Conservation (phyloP, 2,797 vertebrate species). For the Muraenolepis orangiensis region DNA sequence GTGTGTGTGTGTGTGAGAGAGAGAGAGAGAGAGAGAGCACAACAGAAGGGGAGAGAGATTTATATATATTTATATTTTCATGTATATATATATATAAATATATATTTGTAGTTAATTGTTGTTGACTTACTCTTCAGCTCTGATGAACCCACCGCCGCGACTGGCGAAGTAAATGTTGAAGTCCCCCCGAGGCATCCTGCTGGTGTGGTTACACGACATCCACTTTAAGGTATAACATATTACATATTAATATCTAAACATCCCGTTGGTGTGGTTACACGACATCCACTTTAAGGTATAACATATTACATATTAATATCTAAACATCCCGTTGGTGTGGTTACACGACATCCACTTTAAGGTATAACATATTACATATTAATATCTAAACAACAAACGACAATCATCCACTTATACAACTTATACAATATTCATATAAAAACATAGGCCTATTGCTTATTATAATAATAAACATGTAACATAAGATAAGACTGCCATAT, state of each 20-base stretch:
- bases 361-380: conserved; percentile 4
- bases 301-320: no score
- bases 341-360: conserved; percentile 61
- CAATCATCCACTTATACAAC: no score
- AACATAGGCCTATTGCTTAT: neutral
- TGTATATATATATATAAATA: no score
- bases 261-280: conserved; percentile 58
- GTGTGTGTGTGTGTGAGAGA: neutral
- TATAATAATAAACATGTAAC: neutral
- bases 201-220: conserved; percentile 58
- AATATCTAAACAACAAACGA: no score
- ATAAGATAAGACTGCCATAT: neutral
- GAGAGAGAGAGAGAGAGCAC: neutral
- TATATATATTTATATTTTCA: no score
- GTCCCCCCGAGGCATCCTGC: conserved; percentile 73
- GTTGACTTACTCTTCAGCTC: conserved; percentile 74
- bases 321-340: conserved; percentile 64
- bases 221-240: conserved; percentile 42
- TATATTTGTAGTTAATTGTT: neutral
- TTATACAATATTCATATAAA: no score
- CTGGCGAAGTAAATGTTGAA: conserved; percentile 78
- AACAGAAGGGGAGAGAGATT: no score
- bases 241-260: no score
- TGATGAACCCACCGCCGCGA: conserved; percentile 61
- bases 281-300: conserved; percentile 56